phyloP scores from a whole-genome alignment of 2,797 vertebrate species.

The Mergus octosetaceus region DNA sequence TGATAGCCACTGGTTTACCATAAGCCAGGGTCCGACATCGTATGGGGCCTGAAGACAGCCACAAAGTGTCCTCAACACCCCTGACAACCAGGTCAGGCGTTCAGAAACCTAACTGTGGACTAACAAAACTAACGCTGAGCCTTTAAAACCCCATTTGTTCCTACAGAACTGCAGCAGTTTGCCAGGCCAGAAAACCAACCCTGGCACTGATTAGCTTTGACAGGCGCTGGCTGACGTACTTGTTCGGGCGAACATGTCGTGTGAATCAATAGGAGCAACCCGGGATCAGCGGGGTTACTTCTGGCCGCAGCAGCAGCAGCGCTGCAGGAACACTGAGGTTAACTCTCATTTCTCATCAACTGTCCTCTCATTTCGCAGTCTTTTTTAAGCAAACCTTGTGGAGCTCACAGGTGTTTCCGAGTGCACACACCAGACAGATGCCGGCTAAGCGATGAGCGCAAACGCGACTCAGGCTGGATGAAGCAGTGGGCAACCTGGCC shows the following conservation, averaged over 20 bases:
- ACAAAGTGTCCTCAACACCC: not conserved
- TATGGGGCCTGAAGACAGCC: not conserved
- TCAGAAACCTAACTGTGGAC: not conserved
- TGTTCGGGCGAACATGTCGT: fast-evolving
- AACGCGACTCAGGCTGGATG: fast-evolving
- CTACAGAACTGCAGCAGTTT: not conserved
- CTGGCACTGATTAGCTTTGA: not conserved
- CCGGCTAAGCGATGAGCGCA: not conserved
- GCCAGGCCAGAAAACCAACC: not conserved
- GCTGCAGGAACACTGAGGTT: not conserved
- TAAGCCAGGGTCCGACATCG: not conserved
- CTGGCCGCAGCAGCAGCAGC: not conserved
- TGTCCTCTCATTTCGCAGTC: fast-evolving
- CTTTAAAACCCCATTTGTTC: not conserved
- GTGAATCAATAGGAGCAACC: not conserved
- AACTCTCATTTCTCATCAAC: not conserved
- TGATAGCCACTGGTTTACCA: not conserved
- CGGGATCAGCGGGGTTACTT: not conserved
- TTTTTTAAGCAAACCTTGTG: not conserved
- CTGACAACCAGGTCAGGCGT: not conserved
- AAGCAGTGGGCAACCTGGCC: fast-evolving
- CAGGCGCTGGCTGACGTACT: not conserved
- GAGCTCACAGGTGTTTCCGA: not conserved
- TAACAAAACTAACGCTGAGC: not conserved
- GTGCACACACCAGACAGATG: fast-evolving